Conservation (phyloP, 2,888 invertebrate genomes). For the Operophtera brumata region DNA sequence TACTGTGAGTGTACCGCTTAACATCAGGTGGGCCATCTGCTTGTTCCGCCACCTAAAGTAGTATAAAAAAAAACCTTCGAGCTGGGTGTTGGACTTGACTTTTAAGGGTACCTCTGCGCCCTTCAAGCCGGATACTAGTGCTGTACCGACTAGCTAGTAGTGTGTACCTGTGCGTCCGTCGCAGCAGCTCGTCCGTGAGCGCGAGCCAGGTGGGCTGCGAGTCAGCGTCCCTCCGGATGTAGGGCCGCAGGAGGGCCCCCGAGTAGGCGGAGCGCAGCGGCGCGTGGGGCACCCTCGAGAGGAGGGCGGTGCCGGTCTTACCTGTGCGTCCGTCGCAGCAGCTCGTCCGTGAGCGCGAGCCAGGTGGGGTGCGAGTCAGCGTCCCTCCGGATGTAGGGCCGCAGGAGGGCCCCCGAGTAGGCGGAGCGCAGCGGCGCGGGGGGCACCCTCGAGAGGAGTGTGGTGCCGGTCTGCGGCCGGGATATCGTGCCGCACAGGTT, state of each 20-base stretch:
- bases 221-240: constrained; percentile 86
- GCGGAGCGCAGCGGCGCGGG: constrained; percentile 83
- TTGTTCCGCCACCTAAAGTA: no score
- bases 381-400: constrained; percentile 92
- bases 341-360: constrained; percentile 85
- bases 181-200: constrained; percentile 83
- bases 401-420: constrained; percentile 85
- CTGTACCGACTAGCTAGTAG: background rate
- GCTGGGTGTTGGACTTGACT: background rate
- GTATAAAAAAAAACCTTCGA: no score
- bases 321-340: constrained; percentile 79
- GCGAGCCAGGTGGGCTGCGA: constrained; percentile 86
- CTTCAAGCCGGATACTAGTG: background rate
- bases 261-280: constrained; percentile 86
- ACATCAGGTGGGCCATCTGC: no score
- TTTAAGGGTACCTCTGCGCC: background rate
- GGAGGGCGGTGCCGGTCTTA: constrained; percentile 72
- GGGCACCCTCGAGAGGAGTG: constrained; percentile 77
- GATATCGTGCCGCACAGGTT: constrained; percentile 66
- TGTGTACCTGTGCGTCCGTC: constrained; percentile 75
- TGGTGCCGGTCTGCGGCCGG: constrained; percentile 60
- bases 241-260: constrained; percentile 88
- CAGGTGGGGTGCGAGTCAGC: constrained; percentile 83
- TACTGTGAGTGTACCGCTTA: no score
- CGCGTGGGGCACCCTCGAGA: constrained; percentile 74